Evolutionary conservation across 2,113 vertebrate species (phyloP).

Genomic region (Xiphophorus maculatus): DNA sequence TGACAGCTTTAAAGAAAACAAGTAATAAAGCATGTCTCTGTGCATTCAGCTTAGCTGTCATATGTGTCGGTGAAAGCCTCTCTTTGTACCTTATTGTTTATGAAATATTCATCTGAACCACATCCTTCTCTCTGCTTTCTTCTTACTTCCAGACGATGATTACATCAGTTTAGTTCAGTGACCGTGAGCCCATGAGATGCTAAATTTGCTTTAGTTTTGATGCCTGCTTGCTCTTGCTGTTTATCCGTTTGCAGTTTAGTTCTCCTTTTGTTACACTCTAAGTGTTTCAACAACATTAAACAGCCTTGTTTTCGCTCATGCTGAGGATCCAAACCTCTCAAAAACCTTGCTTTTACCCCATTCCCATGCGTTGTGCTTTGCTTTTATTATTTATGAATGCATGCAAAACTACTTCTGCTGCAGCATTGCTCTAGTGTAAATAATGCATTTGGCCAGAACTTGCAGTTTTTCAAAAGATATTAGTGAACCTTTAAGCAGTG

Average conservation of each 20-base stretch:
- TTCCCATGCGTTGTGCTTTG: conserved; percentile 55
- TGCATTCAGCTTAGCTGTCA: conserved; percentile 30
- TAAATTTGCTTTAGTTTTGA: conserved; percentile 52
- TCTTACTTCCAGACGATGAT: conserved; percentile 44
- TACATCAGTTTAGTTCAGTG: conserved; percentile 50
- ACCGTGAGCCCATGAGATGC: conserved; percentile 45
- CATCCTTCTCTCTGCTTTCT: conserved; percentile 29
- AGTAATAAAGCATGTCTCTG: conserved; percentile 25
- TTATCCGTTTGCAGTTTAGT: conserved; percentile 53
- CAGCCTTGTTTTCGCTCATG: conserved; percentile 53
- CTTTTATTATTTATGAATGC: conserved; percentile 80
- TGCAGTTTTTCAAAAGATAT: conserved; percentile 52
- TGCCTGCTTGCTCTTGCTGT: conserved; percentile 31
- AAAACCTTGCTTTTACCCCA: conserved; percentile 37
- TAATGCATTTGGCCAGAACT: conserved; percentile 74
- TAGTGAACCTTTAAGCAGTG: conserved; percentile 31
- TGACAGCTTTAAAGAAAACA: conserved; percentile 47
- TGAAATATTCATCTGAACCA: conserved; percentile 39
- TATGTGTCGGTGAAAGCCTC: conserved; percentile 46
- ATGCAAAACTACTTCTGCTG: conserved; percentile 76
- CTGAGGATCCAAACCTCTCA: conserved; percentile 52
- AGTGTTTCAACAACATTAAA: conserved; percentile 54
- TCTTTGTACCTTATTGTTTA: conserved; percentile 25
- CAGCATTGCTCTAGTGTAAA: conserved; percentile 75
- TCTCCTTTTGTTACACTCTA: conserved; percentile 39